Evolutionary conservation across 1,140 invertebrate species (phyloP).

Genomic region (Semibalanus balanoides): DNA sequence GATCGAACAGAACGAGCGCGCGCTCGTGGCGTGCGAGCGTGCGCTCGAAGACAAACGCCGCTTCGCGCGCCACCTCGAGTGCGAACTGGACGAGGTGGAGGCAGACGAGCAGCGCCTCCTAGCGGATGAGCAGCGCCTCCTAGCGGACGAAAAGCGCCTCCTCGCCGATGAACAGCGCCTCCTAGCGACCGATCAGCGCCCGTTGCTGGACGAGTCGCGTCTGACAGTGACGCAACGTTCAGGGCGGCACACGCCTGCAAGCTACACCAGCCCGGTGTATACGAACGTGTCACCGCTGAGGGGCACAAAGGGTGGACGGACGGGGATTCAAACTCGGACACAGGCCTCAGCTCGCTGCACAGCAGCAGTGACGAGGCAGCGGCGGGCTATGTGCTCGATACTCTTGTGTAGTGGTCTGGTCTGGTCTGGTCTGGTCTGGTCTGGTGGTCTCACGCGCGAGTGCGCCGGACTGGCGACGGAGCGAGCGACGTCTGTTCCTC

Average conservation of each 20-base stretch:
- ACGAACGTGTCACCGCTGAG: neutral
- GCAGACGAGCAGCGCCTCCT: neutral
- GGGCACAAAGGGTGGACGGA: neutral
- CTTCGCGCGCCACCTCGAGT: neutral
- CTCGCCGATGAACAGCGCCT: neutral
- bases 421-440: no score
- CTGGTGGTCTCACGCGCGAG: no score
- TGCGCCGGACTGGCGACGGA: no score
- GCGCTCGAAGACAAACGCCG: neutral
- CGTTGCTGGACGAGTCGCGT: neutral
- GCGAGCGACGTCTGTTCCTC: no score
- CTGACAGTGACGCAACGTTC: neutral
- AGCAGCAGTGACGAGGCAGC: constrained; percentile 33
- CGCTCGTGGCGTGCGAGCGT: neutral
- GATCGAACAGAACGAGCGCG: neutral
- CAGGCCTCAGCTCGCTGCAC: constrained; percentile 39
- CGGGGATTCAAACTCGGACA: constrained; percentile 39
- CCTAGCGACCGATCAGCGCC: neutral
- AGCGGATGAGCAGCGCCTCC: neutral
- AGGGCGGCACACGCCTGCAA: neutral
- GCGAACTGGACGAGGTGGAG: neutral
- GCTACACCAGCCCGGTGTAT: neutral
- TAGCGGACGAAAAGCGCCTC: neutral
- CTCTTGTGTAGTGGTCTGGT: neutral
- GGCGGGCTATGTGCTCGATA: neutral